Evolutionary conservation across 37 sponge, comb jelly and placozoan genomes (phyloP), one percentile per base, ranked within the genome.

Genomic region (Dysidea cf. avara): DNA sequence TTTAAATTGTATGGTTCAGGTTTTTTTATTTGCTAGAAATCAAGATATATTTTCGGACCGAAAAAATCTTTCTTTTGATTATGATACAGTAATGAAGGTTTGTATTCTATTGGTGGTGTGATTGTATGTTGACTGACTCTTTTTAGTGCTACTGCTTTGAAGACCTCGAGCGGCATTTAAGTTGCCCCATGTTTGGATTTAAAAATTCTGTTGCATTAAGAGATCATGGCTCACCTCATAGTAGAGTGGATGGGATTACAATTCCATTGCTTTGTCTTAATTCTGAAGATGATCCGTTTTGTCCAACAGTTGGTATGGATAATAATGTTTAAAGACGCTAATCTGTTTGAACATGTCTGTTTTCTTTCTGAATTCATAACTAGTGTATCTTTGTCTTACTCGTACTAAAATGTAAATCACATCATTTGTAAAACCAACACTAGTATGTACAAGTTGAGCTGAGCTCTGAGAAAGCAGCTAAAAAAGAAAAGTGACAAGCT

Each of bases 111-210:
- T 22, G 3, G 28, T 5, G 18, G 57, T 54, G 0, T 55, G 13
- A n/a, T n/a, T n/a, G n/a, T n/a, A n/a, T n/a, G n/a, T n/a, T n/a
- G n/a, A n/a, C n/a, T n/a, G n/a, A n/a, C n/a, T n/a, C n/a, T n/a
- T n/a, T 0, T 0, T 56, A 84, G 85, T 46, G 50, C 5, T 0
- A 34, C 20, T 28, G 2, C 40, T 14, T 79, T 3, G 40, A 51
- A 4, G 79, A 77, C 25, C 7, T 88, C 17, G 54, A 17, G 14
- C 21, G n/a, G 52, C 48, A n/a, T 11, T 29, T 69, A 17, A 53
- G 53, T 7, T 18, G 78, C 18, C 89, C 86, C n/a, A 83, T 88
- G 86, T 88, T 88, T 64, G 86, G 86, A 16, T 88, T 83, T 57
- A 60, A 46, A n/a, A 38, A 53, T 49, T 7, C 50, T 17, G 69